Conservation (phyloP, 2,113 vertebrate genomes). For the Coregonus clupeaformis region DNA sequence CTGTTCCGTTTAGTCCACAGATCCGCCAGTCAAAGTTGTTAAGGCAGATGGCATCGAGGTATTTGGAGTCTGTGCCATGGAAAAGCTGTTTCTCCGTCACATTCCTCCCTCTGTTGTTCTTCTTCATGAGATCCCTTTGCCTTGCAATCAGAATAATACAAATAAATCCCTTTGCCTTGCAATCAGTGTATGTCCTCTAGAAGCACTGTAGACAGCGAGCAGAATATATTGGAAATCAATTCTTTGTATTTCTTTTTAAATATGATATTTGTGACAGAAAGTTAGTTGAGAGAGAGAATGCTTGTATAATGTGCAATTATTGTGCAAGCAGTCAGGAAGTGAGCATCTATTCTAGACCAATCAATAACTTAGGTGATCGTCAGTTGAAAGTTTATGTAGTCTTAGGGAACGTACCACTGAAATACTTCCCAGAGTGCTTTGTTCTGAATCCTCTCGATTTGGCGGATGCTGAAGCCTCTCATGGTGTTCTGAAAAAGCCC, state of each 20-base stretch:
- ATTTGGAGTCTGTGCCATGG: constrained; percentile 63
- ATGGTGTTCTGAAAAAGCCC: constrained; percentile 65
- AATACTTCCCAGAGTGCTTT: constrained; percentile 72
- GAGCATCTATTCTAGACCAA: background rate
- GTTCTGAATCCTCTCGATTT: constrained; percentile 74
- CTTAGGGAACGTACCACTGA: constrained; percentile 62
- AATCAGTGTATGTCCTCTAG: background rate
- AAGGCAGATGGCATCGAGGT: constrained; percentile 64
- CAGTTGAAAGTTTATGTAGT: background rate
- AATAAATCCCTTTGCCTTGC: too few species aligned
- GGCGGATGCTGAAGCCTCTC: constrained; percentile 46
- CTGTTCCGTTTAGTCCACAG: constrained; percentile 74
- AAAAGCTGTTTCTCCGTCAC: constrained; percentile 74
- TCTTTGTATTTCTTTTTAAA: background rate
- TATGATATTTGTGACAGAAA: background rate
- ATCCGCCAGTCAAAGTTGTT: constrained; percentile 82
- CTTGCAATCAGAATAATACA: constrained; percentile 46
- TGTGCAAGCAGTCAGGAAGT: background rate
- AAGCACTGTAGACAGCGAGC: background rate
- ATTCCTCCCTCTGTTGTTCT: constrained; percentile 50
- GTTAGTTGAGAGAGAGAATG: background rate
- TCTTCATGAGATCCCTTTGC: constrained; percentile 80
- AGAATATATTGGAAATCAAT: background rate
- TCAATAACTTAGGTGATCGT: background rate
- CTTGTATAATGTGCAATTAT: background rate